Evolutionary conservation across 92 coral and sea anemone species (phyloP).

Genomic region (Actinernus sp.): DNA sequence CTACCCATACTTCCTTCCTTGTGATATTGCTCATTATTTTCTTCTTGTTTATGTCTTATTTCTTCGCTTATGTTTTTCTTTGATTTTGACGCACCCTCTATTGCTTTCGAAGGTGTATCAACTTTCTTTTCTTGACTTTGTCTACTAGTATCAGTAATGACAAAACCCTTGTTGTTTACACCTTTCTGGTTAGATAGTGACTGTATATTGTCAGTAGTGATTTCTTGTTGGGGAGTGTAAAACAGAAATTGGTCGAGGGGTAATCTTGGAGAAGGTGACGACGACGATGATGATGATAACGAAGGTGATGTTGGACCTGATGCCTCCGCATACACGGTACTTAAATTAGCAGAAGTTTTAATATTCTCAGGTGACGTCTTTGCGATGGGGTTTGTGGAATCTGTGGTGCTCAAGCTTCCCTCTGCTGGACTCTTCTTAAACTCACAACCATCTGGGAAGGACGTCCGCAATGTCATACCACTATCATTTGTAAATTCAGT

Average conservation of each 20-base stretch:
- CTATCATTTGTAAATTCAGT: no score
- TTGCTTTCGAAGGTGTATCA: no score
- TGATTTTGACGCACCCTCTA: no score
- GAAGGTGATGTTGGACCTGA: constrained; percentile 26
- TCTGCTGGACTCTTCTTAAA: not conserved
- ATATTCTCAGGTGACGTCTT: not conserved
- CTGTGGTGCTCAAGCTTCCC: not conserved
- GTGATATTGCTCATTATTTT: no score
- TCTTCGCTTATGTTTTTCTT: not conserved
- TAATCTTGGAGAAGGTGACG: constrained; percentile 24
- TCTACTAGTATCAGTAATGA: constrained; percentile 43
- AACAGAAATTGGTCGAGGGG: constrained; percentile 26
- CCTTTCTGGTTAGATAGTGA: constrained; percentile 17
- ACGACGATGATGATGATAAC: constrained; percentile 16
- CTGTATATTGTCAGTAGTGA: constrained; percentile 3
- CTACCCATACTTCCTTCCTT: no score
- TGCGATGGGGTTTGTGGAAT: not conserved
- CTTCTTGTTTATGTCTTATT: no score
- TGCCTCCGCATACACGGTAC: not conserved
- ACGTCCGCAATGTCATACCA: no score
- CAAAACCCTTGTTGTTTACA: constrained; percentile 20
- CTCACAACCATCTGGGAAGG: no score
- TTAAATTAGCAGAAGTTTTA: not conserved
- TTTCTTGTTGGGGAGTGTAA: constrained; percentile 22
- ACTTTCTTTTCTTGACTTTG: constrained; percentile 9